Evolutionary conservation across 2,888 invertebrate genomes (phyloP).

Genomic region (Eledone cirrhosa): DNA sequence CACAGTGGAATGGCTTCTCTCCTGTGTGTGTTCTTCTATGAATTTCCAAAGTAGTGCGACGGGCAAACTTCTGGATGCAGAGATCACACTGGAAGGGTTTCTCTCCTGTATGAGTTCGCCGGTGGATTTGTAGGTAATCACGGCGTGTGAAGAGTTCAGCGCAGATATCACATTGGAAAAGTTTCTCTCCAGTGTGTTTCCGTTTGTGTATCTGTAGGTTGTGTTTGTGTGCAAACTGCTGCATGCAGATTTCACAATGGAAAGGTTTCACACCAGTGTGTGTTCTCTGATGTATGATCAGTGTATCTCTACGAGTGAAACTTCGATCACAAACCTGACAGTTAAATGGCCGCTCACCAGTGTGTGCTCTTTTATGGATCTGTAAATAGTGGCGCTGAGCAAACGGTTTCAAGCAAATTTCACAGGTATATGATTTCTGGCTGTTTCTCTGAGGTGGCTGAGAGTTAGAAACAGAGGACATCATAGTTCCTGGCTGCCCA

Average conservation of each 20-base stretch:
- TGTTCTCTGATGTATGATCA: conserved; percentile 4
- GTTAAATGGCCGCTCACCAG: conserved; percentile 13
- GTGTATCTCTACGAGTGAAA: background rate
- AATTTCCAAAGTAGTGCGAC: conserved; percentile 15
- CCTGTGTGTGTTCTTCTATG: conserved; percentile 17
- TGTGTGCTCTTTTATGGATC: conserved; percentile 18
- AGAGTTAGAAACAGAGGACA: background rate
- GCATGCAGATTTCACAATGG: conserved; percentile 10
- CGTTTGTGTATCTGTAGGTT: conserved; percentile 14
- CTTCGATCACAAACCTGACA: conserved; percentile 19
- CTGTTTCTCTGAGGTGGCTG: background rate
- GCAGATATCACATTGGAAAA: conserved; percentile 17
- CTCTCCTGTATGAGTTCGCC: conserved; percentile 14
- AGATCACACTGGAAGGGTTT: conserved; percentile 24
- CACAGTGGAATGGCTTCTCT: conserved; percentile 19
- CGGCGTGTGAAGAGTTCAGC: conserved; percentile 15
- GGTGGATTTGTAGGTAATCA: conserved; percentile 15
- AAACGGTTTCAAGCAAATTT: conserved; percentile 20
- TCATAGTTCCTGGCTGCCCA: background rate
- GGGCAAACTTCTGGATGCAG: conserved; percentile 23
- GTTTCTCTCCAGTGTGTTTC: conserved; percentile 20
- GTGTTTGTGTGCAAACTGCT: conserved; percentile 19
- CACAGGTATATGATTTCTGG: conserved; percentile 15
- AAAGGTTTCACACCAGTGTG: conserved; percentile 23
- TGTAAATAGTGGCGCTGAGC: conserved; percentile 16